phyloP scores from a whole-genome alignment of 2,888 invertebrate genomes.

The Empis stercorea region DNA sequence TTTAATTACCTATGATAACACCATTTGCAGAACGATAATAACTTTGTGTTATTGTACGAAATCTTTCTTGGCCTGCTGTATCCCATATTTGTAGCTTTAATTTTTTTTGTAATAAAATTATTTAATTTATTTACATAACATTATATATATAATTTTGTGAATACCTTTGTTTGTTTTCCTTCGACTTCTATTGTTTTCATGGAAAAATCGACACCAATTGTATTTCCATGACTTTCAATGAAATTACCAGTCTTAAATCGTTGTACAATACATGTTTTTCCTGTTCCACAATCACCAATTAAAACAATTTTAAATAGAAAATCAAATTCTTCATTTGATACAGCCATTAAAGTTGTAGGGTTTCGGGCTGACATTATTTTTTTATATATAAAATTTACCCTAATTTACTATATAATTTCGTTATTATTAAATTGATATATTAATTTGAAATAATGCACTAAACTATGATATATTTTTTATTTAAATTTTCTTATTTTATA shows the following conservation, averaged over 20 bases:
- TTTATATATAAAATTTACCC: not conserved
- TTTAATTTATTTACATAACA: not conserved
- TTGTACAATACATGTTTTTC: constrained; percentile 92
- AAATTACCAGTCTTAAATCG: constrained; percentile 92
- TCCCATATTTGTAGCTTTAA: constrained; percentile 75
- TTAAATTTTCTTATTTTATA: no score
- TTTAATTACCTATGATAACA: constrained; percentile 66
- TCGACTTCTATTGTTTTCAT: constrained; percentile 94
- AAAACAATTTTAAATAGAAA: constrained; percentile 88
- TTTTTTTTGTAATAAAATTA: constrained; percentile 2
- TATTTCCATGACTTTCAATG: constrained; percentile 88
- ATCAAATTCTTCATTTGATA: constrained; percentile 73
- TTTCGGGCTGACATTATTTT: constrained; percentile 56
- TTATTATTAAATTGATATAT: no score
- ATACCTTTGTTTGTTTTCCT: constrained; percentile 91
- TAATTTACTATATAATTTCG: no score
- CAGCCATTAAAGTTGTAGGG: constrained; percentile 61
- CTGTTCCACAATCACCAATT: constrained; percentile 82
- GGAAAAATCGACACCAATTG: constrained; percentile 96
- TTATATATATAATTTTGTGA: constrained; percentile 1
- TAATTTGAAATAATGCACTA: no score
- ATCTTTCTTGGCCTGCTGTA: constrained; percentile 92
- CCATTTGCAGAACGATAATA: constrained; percentile 96
- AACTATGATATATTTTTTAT: no score
- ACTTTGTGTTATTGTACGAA: constrained; percentile 93